Base-by-base conservation (phyloP, 2,113 vertebrate genomes). In the Dissostichus mawsoni region DNA sequence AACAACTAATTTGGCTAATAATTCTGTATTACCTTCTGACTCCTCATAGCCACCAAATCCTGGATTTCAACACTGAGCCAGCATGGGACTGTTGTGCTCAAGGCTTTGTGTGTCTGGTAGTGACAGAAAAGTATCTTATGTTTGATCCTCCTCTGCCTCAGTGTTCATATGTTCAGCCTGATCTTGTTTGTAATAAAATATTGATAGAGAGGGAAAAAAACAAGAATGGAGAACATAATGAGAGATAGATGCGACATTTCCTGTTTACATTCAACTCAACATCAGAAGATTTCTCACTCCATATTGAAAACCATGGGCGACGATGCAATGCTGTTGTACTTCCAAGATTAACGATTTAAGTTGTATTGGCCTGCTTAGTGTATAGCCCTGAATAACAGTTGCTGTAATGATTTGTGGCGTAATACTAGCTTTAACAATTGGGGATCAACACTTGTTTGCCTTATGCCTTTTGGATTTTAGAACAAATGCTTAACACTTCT, bases 1-100 rank as follows among this genome's bases (percentile, higher is more conserved):
- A 95, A 94, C 92, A 94, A 90, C 91, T 94, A 72, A 94, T 95
- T 94, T 93, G 81, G 74, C 92, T 83, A 91, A 95, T 93, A 94
- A 92, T 93, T 92, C 89, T 57, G 85, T 41, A 80, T 92, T 91
- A 92, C 81, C 87, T 87, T 86, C 87, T 87, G 85, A 92, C 87
- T 92, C 87, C 68, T 88, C 78, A 51, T 81, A 85, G 87, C 84
- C 75, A 66, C 72, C 76, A 85, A 94, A 87, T 89, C 89, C 82
- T 69, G 91, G 91, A 92, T 94, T 94, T 90, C 58, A 86, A 89
- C 92, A 89, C 84, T 69, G 79, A 58, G 77, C 66, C 87, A 77
- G 84, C 79, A 75, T 83, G 78, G 74, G 75, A 65, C 70, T 50
- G 45, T 84, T 90, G 81, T 84, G 76, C 75, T 74, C 52, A 68